phyloP scores from a whole-genome alignment of 2,113 vertebrate genomes.

The Otus sunia region DNA sequence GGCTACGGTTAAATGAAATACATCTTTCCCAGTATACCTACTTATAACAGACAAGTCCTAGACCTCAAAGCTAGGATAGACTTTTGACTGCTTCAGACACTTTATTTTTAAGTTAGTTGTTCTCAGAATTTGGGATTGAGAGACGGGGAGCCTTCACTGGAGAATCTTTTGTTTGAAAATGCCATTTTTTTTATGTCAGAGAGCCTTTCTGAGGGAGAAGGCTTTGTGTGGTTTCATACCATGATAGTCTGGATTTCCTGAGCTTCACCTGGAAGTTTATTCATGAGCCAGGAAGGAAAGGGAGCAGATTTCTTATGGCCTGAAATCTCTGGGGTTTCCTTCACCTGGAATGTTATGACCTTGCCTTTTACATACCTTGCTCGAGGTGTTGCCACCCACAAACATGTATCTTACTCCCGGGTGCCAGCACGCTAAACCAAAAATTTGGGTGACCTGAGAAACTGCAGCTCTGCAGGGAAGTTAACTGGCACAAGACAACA shows the following conservation, averaged over 20 bases:
- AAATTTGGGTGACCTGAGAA: background rate
- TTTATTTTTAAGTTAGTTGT: background rate
- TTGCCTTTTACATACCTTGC: background rate
- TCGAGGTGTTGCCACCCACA: background rate
- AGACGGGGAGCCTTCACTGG: background rate
- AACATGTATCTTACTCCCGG: background rate
- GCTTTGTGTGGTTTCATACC: background rate
- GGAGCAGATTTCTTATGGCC: background rate
- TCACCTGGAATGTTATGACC: background rate
- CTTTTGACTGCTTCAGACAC: background rate
- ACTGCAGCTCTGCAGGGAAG: background rate
- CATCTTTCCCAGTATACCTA: background rate
- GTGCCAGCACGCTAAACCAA: background rate
- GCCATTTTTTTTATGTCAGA: background rate
- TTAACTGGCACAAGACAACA: background rate
- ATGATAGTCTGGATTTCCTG: background rate
- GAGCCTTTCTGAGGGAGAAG: background rate
- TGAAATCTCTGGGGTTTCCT: background rate
- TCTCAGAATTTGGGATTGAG: background rate
- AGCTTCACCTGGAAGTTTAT: background rate
- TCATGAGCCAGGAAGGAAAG: background rate
- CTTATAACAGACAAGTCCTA: background rate
- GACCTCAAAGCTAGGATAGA: background rate
- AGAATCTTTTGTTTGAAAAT: background rate
- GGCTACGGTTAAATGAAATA: background rate